Evolutionary conservation across 2,888 invertebrate genomes (phyloP).

Genomic region (Myopa tessellatipennis): DNA sequence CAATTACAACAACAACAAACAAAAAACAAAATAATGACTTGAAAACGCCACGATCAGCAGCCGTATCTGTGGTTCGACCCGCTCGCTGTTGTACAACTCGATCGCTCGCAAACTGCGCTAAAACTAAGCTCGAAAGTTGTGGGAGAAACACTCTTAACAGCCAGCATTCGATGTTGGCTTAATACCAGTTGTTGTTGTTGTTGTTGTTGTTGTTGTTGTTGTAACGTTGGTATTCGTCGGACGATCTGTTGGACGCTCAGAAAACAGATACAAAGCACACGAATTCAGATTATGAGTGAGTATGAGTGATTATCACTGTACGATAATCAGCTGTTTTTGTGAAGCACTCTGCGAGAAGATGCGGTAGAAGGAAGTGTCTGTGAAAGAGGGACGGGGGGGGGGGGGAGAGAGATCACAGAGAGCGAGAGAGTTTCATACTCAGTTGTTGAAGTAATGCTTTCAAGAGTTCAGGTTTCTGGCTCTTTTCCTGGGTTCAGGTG

Average conservation of each 20-base stretch:
- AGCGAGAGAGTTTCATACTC: neutral
- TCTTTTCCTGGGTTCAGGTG: neutral
- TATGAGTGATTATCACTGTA: slow-evolving; percentile 11
- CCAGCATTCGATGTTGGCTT: slow-evolving; percentile 26
- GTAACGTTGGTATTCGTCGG: slow-evolving; percentile 9
- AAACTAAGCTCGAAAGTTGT: slow-evolving; percentile 59
- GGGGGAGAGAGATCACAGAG: neutral
- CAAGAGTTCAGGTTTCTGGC: too few relatives aligned
- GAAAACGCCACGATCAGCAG: slow-evolving; percentile 11
- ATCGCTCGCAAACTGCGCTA: slow-evolving; percentile 57
- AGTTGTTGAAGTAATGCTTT: too few relatives aligned
- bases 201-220: slow-evolving; percentile 14
- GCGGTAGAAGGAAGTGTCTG: neutral
- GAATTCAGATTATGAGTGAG: slow-evolving; percentile 33
- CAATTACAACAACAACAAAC: neutral
- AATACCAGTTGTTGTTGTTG: slow-evolving; percentile 29
- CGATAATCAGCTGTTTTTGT: slow-evolving; percentile 33
- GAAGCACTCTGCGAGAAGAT: neutral
- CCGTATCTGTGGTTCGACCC: neutral
- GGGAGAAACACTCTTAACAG: slow-evolving; percentile 59
- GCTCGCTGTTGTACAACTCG: slow-evolving; percentile 51
- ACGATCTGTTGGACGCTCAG: slow-evolving; percentile 18
- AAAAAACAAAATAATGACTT: slow-evolving; percentile 30
- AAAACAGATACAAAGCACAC: slow-evolving; percentile 32
- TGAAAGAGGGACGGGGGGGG: too few relatives aligned